Conservation (phyloP, 2,888 invertebrate genomes). For the Clitarchus hookeri region DNA sequence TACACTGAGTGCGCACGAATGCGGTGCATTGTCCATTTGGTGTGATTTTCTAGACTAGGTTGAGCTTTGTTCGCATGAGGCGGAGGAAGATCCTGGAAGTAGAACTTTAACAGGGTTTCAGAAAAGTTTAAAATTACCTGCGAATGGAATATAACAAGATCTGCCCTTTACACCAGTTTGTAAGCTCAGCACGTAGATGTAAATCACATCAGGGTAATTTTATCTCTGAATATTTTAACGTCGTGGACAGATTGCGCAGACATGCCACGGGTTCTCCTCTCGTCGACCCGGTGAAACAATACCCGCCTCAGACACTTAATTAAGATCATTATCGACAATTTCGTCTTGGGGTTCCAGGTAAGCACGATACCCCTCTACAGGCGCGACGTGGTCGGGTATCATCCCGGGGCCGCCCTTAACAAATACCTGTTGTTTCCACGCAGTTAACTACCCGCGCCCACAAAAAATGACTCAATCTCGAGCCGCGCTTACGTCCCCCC, state of each 20-base stretch:
- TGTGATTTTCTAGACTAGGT: too few species aligned
- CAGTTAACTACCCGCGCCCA: background rate
- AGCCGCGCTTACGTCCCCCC: background rate
- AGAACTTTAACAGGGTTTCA: too few species aligned
- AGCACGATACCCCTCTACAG: background rate
- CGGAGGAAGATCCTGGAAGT: too few species aligned
- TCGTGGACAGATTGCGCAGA: too few species aligned
- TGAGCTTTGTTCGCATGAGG: too few species aligned
- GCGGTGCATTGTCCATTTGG: too few species aligned
- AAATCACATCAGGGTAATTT: background rate
- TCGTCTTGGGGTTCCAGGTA: background rate
- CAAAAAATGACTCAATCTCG: constrained; percentile 14
- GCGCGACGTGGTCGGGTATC: background rate
- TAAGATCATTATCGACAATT: background rate
- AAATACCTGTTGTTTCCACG: background rate
- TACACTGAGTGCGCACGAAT: too few species aligned
- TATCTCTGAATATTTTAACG: background rate
- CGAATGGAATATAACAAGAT: background rate
- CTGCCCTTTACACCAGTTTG: background rate
- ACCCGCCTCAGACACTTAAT: background rate
- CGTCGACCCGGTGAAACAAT: background rate
- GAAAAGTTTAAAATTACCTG: too few species aligned
- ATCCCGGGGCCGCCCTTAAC: background rate
- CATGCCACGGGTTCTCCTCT: too few species aligned
- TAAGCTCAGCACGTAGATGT: background rate